phyloP scores from a whole-genome alignment of 2,113 vertebrate genomes.

The Bubalus kerabau region DNA sequence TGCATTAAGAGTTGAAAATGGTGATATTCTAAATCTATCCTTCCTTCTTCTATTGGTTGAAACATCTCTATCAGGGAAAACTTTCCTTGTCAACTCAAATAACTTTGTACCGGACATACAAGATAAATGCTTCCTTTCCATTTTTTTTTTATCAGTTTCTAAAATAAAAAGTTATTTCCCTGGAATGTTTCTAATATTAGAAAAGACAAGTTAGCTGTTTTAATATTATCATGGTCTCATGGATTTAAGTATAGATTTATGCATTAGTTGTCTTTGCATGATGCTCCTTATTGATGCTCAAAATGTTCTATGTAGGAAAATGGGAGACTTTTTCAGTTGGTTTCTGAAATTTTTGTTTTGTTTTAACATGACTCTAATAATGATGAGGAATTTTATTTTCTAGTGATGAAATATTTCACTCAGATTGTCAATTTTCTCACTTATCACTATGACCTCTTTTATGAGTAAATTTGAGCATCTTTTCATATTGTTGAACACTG shows the following conservation, averaged over 20 bases:
- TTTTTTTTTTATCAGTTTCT: not conserved
- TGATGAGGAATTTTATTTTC: not conserved
- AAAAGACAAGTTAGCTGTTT: not conserved
- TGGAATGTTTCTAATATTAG: not conserved
- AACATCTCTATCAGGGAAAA: not conserved
- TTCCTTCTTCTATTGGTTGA: not conserved
- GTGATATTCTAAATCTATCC: not conserved
- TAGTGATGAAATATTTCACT: not conserved
- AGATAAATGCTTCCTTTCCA: not conserved
- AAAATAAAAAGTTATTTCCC: not conserved
- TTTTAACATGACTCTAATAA: not conserved
- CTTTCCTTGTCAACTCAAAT: not conserved
- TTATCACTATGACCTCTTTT: not conserved
- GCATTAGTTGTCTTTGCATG: not conserved
- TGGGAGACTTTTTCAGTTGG: not conserved
- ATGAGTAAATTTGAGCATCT: not conserved
- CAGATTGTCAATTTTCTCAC: not conserved
- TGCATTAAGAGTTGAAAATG: not conserved
- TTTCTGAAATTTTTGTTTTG: conserved; percentile 5
- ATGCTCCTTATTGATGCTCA: not conserved
- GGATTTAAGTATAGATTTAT: not conserved
- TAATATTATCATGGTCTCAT: not conserved
- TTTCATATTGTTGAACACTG: not conserved
- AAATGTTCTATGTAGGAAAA: not conserved
- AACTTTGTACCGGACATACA: not conserved